These are phyloP conservation scores for Microcebus murinus DNA, from an alignment of 2,113 vertebrate genomes.

Conservation along the genomic window DNA sequence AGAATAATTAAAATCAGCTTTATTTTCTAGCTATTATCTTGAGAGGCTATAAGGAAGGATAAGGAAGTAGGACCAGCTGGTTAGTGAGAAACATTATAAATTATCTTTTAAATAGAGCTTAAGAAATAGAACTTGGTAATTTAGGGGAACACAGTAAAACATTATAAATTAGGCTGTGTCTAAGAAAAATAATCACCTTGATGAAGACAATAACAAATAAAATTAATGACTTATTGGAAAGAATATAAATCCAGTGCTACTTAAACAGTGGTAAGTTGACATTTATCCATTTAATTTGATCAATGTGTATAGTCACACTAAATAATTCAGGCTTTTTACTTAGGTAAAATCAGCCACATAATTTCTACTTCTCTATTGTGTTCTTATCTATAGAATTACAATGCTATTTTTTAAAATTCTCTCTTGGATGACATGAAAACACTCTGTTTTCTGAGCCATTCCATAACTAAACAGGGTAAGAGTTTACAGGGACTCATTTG, in stretches of 20 bases:
- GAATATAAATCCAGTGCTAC: slow-evolving; percentile 25
- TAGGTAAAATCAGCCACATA: background rate
- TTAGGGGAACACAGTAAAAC: slow-evolving; percentile 31
- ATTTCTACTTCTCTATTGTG: background rate
- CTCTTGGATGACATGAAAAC: background rate
- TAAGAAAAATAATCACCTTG: slow-evolving; percentile 20
- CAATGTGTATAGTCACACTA: background rate
- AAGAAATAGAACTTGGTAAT: slow-evolving; percentile 38
- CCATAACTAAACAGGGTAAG: background rate
- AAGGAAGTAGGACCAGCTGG: background rate
- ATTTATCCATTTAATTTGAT: slow-evolving; percentile 47
- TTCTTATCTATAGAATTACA: slow-evolving; percentile 7
- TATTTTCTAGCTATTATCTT: slow-evolving; percentile 26
- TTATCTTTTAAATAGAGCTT: slow-evolving; percentile 15
- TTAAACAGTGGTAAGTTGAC: background rate
- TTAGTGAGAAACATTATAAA: background rate
- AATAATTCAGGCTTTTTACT: slow-evolving; percentile 33
- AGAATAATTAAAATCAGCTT: slow-evolving; percentile 34
- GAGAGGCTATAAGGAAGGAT: background rate
- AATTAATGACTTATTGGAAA: slow-evolving; percentile 40
- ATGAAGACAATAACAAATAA: background rate
- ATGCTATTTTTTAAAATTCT: slow-evolving; percentile 2
- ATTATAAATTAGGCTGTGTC: background rate
- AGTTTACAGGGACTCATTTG: background rate
- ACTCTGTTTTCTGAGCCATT: background rate